Conservation (phyloP, 2,888 invertebrate species). For the Resseliella maxima region DNA sequence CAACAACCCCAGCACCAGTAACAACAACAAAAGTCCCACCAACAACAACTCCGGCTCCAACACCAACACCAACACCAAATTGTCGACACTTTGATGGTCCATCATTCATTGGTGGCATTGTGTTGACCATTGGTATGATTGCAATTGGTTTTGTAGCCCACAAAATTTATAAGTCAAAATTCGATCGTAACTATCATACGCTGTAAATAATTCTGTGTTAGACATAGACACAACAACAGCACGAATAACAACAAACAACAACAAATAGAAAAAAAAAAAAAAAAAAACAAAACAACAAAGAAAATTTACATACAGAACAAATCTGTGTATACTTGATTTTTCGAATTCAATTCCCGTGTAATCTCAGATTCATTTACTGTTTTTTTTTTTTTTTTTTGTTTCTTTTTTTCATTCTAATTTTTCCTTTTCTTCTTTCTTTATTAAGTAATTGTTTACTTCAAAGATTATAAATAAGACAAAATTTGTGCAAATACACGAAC, state of each 20-base stretch:
- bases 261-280: no score
- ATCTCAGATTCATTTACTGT: not conserved
- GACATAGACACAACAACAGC: not conserved
- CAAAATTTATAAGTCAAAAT: constrained; percentile 88
- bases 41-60: constrained; percentile 57
- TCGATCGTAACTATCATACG: constrained; percentile 88
- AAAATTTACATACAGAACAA: not conserved
- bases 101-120: constrained; percentile 87
- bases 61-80: constrained; percentile 62
- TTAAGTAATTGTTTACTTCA: constrained; percentile 35
- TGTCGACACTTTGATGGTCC: constrained; percentile 76
- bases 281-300: no score
- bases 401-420: no score
- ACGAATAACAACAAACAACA: not conserved
- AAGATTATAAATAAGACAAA: constrained; percentile 43
- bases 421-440: not conserved
- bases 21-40: constrained; percentile 62
- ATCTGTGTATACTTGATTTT: constrained; percentile 39
- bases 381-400: not conserved
- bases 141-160: constrained; percentile 85
- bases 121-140: constrained; percentile 80
- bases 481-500: constrained; percentile 26
- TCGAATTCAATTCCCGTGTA: not conserved
- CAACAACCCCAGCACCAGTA: constrained; percentile 58
- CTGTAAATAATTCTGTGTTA: constrained; percentile 71